These are phyloP conservation scores for Brachionus rotundiformis DNA, from an alignment of 1,140 invertebrate genomes.

Conservation along the genomic window DNA sequence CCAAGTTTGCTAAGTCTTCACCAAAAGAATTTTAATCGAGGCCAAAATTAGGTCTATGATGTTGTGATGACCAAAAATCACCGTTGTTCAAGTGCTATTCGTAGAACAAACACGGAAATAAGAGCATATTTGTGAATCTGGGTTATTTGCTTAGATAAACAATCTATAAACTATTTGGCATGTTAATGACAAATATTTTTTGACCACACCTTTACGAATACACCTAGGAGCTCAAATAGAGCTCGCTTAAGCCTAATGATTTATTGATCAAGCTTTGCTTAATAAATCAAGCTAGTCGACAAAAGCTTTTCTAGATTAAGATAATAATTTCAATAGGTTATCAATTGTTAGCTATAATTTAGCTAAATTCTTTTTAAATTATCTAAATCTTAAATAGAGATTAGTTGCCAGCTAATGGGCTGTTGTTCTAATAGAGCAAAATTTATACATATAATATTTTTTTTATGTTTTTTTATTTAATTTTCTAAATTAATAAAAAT, in stretches of 20 bases:
- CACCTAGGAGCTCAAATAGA: background rate
- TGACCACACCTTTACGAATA: background rate
- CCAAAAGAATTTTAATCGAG: conserved; percentile 3
- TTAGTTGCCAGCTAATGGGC: too few relatives aligned
- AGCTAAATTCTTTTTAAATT: background rate
- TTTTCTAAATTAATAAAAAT: background rate
- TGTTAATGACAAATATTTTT: conserved; percentile 10
- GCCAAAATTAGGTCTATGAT: background rate
- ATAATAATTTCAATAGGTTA: conserved; percentile 8
- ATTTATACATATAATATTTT: background rate
- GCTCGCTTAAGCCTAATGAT: background rate
- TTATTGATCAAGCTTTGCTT: background rate
- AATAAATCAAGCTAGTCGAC: conserved; percentile 13
- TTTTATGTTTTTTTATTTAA: too few relatives aligned
- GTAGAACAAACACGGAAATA: conserved; percentile 1
- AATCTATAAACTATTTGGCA: background rate
- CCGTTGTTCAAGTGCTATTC: background rate
- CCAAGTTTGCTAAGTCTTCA: background rate
- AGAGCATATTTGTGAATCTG: background rate
- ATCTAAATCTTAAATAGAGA: background rate
- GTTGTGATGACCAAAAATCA: background rate
- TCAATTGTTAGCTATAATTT: conserved; percentile 15
- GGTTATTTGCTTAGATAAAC: background rate
- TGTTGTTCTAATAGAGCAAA: too few relatives aligned
- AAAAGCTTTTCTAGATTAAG: background rate